These are phyloP conservation scores for Phylloscopus trochiloides DNA, from an alignment of 2,113 vertebrate genomes.

Conservation along the genomic window DNA sequence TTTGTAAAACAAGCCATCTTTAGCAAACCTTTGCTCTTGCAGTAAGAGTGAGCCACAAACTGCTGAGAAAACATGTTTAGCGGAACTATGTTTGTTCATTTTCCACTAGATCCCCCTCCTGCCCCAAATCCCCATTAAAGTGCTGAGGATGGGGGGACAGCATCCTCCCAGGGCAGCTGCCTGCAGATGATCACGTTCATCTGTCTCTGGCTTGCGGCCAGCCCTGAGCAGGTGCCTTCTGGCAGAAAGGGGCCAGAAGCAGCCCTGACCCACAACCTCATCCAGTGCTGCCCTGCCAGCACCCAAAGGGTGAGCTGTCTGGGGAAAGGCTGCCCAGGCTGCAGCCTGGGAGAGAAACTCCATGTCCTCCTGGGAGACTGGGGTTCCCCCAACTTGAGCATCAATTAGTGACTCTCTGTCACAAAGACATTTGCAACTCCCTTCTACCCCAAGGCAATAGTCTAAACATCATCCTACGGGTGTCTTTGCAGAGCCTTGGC, in stretches of 20 bases:
- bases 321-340: neutral
- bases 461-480: neutral
- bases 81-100: neutral
- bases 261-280: neutral
- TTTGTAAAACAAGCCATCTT: slow-evolving; percentile 9
- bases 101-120: neutral
- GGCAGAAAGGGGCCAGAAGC: accelerated
- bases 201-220: neutral
- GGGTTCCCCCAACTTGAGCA: accelerated
- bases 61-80: neutral
- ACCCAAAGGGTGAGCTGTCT: accelerated
- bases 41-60: neutral
- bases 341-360: neutral
- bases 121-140: neutral
- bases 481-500: neutral
- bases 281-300: neutral
- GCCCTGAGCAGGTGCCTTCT: too few species aligned
- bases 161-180: neutral
- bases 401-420: neutral
- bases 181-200: accelerated
- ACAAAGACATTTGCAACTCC: neutral
- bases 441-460: neutral
- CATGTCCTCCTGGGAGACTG: accelerated
- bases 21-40: neutral
- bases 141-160: neutral